Evolutionary conservation across 1,140 invertebrate genomes (phyloP), one percentile per base, ranked within the genome.

Genomic region (Neelides sp.): DNA sequence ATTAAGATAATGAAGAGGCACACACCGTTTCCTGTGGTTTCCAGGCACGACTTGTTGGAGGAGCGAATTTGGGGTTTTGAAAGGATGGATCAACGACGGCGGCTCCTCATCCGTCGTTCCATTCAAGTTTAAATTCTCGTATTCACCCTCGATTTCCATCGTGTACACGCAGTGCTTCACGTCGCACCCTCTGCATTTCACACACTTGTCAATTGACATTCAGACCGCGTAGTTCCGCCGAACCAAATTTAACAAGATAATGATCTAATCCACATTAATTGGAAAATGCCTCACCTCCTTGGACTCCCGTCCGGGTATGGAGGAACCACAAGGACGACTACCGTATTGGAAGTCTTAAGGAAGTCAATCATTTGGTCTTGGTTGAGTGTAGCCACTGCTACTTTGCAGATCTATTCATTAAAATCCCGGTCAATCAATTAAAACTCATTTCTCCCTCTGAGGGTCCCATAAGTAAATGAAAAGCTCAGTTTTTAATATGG

Each of bases 361-460:
- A 94, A 71, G 68, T 94, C 89, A 4, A 93, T 85, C 78, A 96
- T 91, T 65, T 92, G 85, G 64, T 95, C 89, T 69, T 94, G 86
- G 15, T 78, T 83, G 48, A 95, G 68, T 0, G 90, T 92, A 4
- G 84, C 82, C 15, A 93, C 85, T 4, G 88, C 85, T 5, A 85
- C 76, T 68, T 90, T 86, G 65, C 87, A 91, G 54, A 92, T 89
- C 73, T 76, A 59, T 34, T 66, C 59, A 50, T 24, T 47, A 37
- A 45, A 24, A 51, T n/a, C n/a, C n/a, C n/a, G n/a, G n/a, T n/a
- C n/a, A n/a, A n/a, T n/a, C n/a, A n/a, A n/a, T n/a, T n/a, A n/a
- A n/a, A n/a, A n/a, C n/a, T n/a, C n/a, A n/a, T n/a, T n/a, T n/a
- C n/a, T n/a, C n/a, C n/a, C n/a, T n/a, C n/a, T n/a, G n/a, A n/a